Percentiles rank a stretch among this genome's conserved stretches.
Conservation (phyloP, 2,113 vertebrate genomes). For the Symphodus melops region DNA sequence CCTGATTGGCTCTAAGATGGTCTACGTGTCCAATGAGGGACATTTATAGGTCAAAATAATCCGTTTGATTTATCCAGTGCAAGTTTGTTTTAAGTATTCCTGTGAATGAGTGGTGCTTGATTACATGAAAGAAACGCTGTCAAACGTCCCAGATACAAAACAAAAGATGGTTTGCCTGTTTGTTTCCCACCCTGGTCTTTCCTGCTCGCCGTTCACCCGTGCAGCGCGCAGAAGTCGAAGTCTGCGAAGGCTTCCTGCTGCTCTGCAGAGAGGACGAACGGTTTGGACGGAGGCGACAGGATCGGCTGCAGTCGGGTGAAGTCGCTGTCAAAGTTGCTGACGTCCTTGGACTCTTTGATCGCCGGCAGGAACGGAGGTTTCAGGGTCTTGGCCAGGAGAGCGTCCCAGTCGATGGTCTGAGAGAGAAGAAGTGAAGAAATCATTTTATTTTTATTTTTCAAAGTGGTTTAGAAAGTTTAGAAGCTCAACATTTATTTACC, state of each 20-base stretch:
- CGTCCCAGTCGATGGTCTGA: constrained; percentile 90
- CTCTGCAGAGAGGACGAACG: constrained; percentile 75
- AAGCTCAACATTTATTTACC: constrained; percentile 72
- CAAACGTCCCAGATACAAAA: neutral
- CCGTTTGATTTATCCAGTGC: too few relatives aligned
- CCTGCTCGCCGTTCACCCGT: constrained; percentile 63
- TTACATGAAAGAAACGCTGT: neutral
- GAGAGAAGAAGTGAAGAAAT: neutral
- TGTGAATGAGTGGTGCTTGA: too few relatives aligned
- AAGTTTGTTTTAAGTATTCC: too few relatives aligned
- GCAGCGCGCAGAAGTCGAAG: constrained; percentile 91
- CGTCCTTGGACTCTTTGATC: constrained; percentile 82
- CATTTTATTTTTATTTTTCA: too few relatives aligned
- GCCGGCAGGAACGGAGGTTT: constrained; percentile 89
- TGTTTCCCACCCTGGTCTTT: neutral
- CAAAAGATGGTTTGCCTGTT: neutral
- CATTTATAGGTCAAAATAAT: too few relatives aligned
- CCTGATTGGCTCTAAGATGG: too few relatives aligned
- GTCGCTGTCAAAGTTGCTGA: constrained; percentile 92
- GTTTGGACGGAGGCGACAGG: constrained; percentile 85
- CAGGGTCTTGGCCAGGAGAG: constrained; percentile 85
- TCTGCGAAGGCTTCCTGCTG: constrained; percentile 89
- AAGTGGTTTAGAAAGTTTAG: too few relatives aligned
- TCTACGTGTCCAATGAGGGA: too few relatives aligned
- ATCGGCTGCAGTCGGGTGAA: constrained; percentile 89